These are phyloP conservation scores for Drosophila tripunctata DNA, from an alignment of 2,888 invertebrate genomes.

Conservation along the genomic window DNA sequence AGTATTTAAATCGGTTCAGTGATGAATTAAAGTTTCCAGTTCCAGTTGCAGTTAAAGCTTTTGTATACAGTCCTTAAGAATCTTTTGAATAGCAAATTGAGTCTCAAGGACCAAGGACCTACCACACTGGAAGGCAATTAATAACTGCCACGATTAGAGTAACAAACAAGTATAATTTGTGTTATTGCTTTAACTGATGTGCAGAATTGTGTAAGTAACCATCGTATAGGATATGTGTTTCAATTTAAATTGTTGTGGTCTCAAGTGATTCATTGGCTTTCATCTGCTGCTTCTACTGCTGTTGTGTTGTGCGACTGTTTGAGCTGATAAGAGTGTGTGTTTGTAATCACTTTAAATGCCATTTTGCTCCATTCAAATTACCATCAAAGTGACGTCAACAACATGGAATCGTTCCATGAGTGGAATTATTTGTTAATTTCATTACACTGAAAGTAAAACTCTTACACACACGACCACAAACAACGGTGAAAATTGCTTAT, in stretches of 20 bases:
- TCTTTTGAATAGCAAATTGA: not conserved
- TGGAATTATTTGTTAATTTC: constrained; percentile 77
- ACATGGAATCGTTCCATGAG: constrained; percentile 48
- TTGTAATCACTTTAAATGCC: constrained; percentile 70
- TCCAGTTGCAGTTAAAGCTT: not conserved
- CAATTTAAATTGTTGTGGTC: constrained; percentile 21
- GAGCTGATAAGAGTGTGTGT: constrained; percentile 61
- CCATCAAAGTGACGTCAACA: constrained; percentile 67
- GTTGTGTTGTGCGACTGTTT: constrained; percentile 29
- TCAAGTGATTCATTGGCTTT: constrained; percentile 43
- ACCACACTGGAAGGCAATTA: not conserved
- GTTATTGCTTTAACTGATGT: not conserved
- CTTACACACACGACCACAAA: constrained; percentile 39
- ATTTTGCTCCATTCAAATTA: constrained; percentile 70
- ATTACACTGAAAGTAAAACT: constrained; percentile 50
- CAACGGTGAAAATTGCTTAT: constrained; percentile 72
- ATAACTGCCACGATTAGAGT: not conserved
- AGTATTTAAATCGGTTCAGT: no score
- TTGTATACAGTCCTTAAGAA: no score
- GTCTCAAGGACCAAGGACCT: not conserved
- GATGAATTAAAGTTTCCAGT: not conserved
- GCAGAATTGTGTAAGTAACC: not conserved
- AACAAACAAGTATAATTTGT: not conserved
- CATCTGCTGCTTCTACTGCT: no score
- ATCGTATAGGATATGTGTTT: not conserved